These are phyloP conservation scores for Trichogramma dendrolimi DNA, from an alignment of 2,888 invertebrate species.

Conservation along the genomic window DNA sequence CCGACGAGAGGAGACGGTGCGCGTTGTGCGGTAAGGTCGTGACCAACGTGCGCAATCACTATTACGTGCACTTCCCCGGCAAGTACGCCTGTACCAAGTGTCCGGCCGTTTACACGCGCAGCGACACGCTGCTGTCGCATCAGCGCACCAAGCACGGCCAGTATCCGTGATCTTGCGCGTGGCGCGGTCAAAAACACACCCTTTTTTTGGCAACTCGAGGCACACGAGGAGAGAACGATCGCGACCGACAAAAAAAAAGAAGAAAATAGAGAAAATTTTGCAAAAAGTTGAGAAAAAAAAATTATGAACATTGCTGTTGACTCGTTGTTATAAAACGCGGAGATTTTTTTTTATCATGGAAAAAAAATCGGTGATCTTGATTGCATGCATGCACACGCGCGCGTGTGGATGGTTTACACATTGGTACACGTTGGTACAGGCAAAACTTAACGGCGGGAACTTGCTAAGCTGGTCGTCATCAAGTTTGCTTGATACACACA, in stretches of 20 bases:
- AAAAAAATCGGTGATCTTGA: no score
- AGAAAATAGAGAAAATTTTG: no score
- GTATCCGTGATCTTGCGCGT: conserved; percentile 4
- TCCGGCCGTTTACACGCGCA: conserved; percentile 59
- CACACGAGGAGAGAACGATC: conserved; percentile 13
- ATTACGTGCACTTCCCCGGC: conserved; percentile 61
- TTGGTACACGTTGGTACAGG: no score
- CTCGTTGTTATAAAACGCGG: no score
- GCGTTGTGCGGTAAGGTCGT: conserved; percentile 61
- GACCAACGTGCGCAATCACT: conserved; percentile 61
- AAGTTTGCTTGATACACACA: conserved; percentile 14
- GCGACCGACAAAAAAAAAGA: neutral
- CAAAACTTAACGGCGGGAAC: neutral
- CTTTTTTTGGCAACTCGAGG: conserved; percentile 9
- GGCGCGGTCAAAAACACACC: conserved; percentile 9
- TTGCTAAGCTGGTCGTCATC: conserved; percentile 22
- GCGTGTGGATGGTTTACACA: no score
- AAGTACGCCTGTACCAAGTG: conserved; percentile 59
- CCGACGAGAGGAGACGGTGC: conserved; percentile 59
- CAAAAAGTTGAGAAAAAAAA: no score
- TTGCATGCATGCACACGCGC: no score
- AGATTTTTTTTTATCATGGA: no score
- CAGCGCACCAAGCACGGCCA: conserved; percentile 57
- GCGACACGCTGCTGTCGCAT: conserved; percentile 59
- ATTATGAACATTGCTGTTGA: no score